Base-by-base conservation (phyloP, 2,113 vertebrate genomes). In the Turdus rufiventris region DNA sequence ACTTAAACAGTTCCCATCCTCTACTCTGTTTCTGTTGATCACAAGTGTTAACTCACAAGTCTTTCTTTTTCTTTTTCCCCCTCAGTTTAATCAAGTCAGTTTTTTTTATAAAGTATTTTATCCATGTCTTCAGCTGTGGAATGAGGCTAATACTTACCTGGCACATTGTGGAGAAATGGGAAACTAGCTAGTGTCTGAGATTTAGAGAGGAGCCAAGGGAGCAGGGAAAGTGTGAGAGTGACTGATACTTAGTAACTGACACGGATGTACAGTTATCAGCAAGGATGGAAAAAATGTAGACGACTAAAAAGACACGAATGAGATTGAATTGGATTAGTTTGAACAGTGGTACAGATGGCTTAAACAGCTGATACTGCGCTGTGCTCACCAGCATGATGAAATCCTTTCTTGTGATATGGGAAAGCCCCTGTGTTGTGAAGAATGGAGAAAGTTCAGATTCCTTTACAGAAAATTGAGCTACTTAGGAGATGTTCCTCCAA, bases 81-180 rank as follows among this genome's bases (percentile, higher is more conserved):
- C 15, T 38, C 19, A 20, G 19, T 93, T 84, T 86, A 51, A 84
- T 68, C 21, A 81, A 68, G 36, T 48, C 15, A 58, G 25, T 73
- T 24, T 29, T 81, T 53, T 71, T 60, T 42, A 7, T 76, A n/a
- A n/a, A n/a, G n/a, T 40, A 40, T 29, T 81, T 53, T 71, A 16
- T 18, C 51, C 80, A 16, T 77, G 38, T 80, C 56, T 83, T 92
- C 56, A 77, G 50, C 51, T 89, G 62, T 79, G 84, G 82, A 85
- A 91, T 1, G 3, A 68, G 58, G 33, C 18, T 1, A 3, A 24
- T 79, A 33, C 48, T 94, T 81, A 81, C 70, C 84, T 89, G 87
- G 57, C 36, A 78, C 38, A 31, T 65, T 2, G 4, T 25, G 47
- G 58, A 50, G 29, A 50, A 54, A 60, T 14, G 56, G 26, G 47